Base-by-base conservation (phyloP, 2,888 invertebrate species). In the Acleris cristana region DNA sequence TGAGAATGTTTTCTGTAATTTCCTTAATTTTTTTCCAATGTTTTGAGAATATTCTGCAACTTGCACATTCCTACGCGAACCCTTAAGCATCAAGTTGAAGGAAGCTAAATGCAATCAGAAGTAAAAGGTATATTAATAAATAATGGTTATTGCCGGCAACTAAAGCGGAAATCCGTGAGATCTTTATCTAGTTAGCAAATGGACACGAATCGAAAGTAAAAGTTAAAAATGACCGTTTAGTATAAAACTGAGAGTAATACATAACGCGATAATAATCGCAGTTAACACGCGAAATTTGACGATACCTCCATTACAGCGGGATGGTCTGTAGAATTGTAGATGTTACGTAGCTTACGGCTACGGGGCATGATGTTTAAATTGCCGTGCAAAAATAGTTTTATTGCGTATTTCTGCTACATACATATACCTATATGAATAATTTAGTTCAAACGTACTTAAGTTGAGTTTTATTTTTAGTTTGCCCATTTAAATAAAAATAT, bases 151-250 rank as follows among this genome's bases (percentile, higher is more conserved):
- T 26, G 6, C 12, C 4, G n/a, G 51, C 30, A 30, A 51, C 23
- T 23, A 53, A 26, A 57, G 30, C 52, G 62, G 57, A 62, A 62
- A 53, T 62, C 65, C 62, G 62, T 48, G 53, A 62, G 67, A 67
- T 63, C 57, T n/a, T 40, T 63, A 67, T 63, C 58, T 6, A 53
- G 53, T 44, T 34, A 19, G 58, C 51, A 45, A 21, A 44, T 45
- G 57, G 57, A 40, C 63, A 54, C 63, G 26, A 48, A 19, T 58
- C 16, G 67, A 67, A 67, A 67, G 67, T 67, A 67, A 67, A 67
- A 67, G 67, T 57, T 45, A 34, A 34, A 67, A 52, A 55, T 30
- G 49, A 18, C 49, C 51, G 57, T 66, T 65, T 66, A 62, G 52
- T 55, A 51, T 52, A 54, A 67, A 63, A 67, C 53, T 49, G 65